Conservation (phyloP, 2,113 vertebrate species). For the Cyprinodon brontotheroides region DNA sequence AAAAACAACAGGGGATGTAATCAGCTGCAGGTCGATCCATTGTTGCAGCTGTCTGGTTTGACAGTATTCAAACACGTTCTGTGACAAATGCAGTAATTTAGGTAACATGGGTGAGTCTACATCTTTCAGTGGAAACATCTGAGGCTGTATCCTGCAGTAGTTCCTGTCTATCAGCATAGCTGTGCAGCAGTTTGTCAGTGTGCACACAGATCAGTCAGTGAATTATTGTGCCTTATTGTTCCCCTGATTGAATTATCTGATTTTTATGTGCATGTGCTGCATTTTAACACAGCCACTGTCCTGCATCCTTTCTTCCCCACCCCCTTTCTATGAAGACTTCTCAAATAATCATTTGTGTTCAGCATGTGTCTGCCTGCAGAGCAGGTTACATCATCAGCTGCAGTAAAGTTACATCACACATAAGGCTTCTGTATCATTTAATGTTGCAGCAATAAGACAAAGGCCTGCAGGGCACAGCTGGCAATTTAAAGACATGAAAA, state of each 20-base stretch:
- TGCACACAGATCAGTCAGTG: not conserved
- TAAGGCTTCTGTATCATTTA: conserved; percentile 12
- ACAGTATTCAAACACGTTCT: conserved; percentile 1
- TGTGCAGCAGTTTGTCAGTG: not conserved
- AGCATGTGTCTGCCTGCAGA: conserved; percentile 33
- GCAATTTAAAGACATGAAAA: conserved; percentile 1
- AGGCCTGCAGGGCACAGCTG: not conserved
- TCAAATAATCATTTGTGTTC: conserved; percentile 19
- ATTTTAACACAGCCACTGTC: not conserved
- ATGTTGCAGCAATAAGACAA: conserved; percentile 5
- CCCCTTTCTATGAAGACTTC: conserved; percentile 9
- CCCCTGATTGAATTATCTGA: not conserved
- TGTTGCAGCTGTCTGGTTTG: not conserved
- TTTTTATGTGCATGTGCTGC: conserved; percentile 1
- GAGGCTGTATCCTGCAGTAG: not conserved
- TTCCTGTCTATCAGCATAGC: not conserved
- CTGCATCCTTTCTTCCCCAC: not conserved
- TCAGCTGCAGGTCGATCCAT: fast-evolving
- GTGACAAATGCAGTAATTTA: not conserved
- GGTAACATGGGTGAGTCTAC: not conserved
- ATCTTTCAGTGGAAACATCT: not conserved
- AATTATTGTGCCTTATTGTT: not conserved
- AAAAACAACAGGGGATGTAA: not conserved
- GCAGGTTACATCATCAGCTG: conserved; percentile 65
- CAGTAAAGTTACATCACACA: conserved; percentile 59